Evolutionary conservation across 2,797 vertebrate species (phyloP), one percentile per base, ranked within the genome.

Genomic region (Hozukius guyotensis): DNA sequence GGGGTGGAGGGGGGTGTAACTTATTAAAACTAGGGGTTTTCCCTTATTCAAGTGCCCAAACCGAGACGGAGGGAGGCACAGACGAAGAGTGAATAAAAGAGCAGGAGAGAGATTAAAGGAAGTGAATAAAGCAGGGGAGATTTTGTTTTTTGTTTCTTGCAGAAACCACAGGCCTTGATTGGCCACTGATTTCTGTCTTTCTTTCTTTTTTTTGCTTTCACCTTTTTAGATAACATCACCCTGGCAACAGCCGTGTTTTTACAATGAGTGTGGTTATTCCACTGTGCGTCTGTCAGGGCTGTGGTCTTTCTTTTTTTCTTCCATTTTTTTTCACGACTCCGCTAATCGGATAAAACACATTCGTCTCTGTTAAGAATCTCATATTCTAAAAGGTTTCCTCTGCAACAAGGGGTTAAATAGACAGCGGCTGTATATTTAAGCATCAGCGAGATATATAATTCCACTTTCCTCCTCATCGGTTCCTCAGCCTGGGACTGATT

Each of bases 41-140:
- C 75, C 85, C 81, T 92, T 91, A 59, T 86, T 85, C 81, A 83
- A 84, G 77, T 77, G 73, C 82, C 78, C 82, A 84, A 78, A 80
- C 63, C 5, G 79, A 84, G 82, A 78, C 77, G n/a, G 64, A 82
- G 72, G 52, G 73, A 77, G 57, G 65, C 66, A 72, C 69, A 77
- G 77, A 68, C 8, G 79, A 63, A 31, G 62, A 82, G 63, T 63
- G 78, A 91, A 88, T 86, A 84, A 91, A 90, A 88, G 78, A 78
- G 75, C 73, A 85, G 77, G 83, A 82, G 73, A 56, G 77, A 88
- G 86, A 90, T 92, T 88, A 91, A 88, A 89, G 87, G 86, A 91
- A 89, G 88, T 86, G 85, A 86, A 84, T 85, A 86, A 89, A 91
- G 80, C 73, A 74, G 82, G 72, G 80, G 84, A 84, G 53, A 68